Base-by-base conservation (phyloP, 2,797 vertebrate species). In the Takifugu ocellatus region DNA sequence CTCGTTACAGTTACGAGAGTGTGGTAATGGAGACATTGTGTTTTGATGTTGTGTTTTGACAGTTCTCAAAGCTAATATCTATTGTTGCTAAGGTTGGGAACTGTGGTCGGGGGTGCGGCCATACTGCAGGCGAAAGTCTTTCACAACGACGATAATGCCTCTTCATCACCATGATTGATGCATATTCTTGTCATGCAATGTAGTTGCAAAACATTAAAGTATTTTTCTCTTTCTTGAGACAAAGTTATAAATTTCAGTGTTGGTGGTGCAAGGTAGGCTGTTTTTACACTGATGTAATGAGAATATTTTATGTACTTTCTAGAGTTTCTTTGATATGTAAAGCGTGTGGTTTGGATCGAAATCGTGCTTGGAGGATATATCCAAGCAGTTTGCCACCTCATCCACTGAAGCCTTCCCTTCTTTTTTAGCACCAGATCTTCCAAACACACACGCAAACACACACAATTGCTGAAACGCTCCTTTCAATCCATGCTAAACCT, bases 401-500 rank as follows among this genome's bases (percentile, higher is more conserved):
- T 68, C 70, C 74, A 68, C 73, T 76, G 51, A 60, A 74, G 68
- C 63, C 73, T 77, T 77, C 62, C 73, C 75, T 77, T 77, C 70
- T 72, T 66, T 75, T 77, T 84, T 73, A 81, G 74, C 84, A 76
- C 72, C 79, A 70, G 72, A 46, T 66, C 74, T 44, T 24, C 3
- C 24, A 25, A 17, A 57, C 49, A 57, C 60, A 59, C 52, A 48
- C 46, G 77, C 56, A 78, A 66, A n/a, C 61, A 46, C 78, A 73
- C 17, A 85, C 74, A 83, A 78, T 68, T 82, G 80, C 74, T 66
- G 67, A 85, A 76, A 83, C 83, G 77, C 81, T 78, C 82, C 84
- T 84, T 90, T 87, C 68, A 90, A 79, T 85, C 73, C 79, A 84
- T 84, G 75, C 83, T 85, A 88, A 88, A 84, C 77, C 81, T 86